A percentile compares a stretch with the other conserved stretches of the same genome.
Evolutionary conservation across 37 sponge, comb jelly and placozoan genomes (phyloP).

Genomic region (Geodia barretti): DNA sequence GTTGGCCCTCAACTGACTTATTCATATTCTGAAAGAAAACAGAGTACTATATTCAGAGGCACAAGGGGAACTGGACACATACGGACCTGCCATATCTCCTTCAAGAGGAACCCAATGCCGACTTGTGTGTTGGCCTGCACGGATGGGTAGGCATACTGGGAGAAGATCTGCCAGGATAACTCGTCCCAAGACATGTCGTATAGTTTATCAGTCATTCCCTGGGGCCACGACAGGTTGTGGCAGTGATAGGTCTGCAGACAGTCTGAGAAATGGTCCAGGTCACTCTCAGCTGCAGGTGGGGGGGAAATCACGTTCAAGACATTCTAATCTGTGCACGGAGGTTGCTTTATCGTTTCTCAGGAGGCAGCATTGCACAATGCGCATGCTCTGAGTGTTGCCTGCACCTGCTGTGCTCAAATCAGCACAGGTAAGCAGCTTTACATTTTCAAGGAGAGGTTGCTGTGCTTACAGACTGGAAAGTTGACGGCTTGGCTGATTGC

Average conservation of each 20-base stretch:
- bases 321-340: not conserved
- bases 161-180: constrained; percentile 31
- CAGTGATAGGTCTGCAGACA: constrained; percentile 45
- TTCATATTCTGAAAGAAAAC: constrained; percentile 23
- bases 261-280: constrained; percentile 37
- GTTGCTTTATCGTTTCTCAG: not conserved
- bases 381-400: not conserved
- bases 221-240: constrained; percentile 32
- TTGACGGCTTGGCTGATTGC: constrained; percentile 16
- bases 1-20: constrained; percentile 5
- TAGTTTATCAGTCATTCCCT: constrained; percentile 37
- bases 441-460: too few relatives aligned
- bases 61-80: not conserved
- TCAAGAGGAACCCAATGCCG: constrained; percentile 50
- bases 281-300: not conserved
- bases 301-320: too few relatives aligned
- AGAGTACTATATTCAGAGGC: not conserved
- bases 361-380: not conserved
- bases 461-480: constrained; percentile 30
- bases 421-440: too few relatives aligned
- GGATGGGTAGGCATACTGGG: constrained; percentile 37
- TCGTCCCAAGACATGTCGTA: constrained; percentile 9
- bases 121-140: constrained; percentile 22
- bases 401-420: not conserved
- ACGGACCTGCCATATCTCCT: constrained; percentile 44